Evolutionary conservation across 2,888 invertebrate genomes (phyloP).

Genomic region (Phengaris arion): DNA sequence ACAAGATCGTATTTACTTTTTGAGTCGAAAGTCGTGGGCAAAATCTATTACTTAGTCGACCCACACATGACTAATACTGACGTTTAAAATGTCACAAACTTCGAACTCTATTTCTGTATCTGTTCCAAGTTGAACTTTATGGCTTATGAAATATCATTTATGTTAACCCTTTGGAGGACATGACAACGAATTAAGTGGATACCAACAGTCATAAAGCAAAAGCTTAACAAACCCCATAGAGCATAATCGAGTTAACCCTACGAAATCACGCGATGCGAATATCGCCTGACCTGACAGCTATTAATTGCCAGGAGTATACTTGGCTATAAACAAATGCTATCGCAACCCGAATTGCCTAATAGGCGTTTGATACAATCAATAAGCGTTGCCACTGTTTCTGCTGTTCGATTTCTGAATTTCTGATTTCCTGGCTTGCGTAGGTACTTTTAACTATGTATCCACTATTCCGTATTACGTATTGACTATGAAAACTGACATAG

Average conservation of each 20-base stretch:
- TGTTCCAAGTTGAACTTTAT: background rate
- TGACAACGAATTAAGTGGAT: conserved; percentile 31
- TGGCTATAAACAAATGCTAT: conserved; percentile 63
- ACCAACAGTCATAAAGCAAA: conserved; percentile 48
- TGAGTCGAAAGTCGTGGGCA: background rate
- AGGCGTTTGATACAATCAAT: conserved; percentile 56
- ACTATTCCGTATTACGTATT: background rate
- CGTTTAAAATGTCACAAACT: background rate
- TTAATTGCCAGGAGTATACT: conserved; percentile 60
- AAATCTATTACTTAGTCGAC: background rate
- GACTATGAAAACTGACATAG: background rate
- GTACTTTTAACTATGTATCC: background rate
- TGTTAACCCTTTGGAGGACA: conserved; percentile 1
- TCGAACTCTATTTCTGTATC: background rate
- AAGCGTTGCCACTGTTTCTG: conserved; percentile 34
- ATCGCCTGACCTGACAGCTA: conserved; percentile 60
- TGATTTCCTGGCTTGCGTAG: background rate
- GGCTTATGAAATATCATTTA: conserved; percentile 7
- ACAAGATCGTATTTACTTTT: too few relatives aligned
- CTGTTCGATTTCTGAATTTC: conserved; percentile 16
- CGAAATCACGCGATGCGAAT: conserved; percentile 64
- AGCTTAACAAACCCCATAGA: conserved; percentile 54
- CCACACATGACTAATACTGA: background rate
- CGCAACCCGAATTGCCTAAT: conserved; percentile 53
- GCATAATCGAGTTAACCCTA: conserved; percentile 67